A percentile compares a stretch with the other conserved stretches of the same genome.
Evolutionary conservation across 2,888 invertebrate species (phyloP).

Genomic region (Cyaniris semiargus): DNA sequence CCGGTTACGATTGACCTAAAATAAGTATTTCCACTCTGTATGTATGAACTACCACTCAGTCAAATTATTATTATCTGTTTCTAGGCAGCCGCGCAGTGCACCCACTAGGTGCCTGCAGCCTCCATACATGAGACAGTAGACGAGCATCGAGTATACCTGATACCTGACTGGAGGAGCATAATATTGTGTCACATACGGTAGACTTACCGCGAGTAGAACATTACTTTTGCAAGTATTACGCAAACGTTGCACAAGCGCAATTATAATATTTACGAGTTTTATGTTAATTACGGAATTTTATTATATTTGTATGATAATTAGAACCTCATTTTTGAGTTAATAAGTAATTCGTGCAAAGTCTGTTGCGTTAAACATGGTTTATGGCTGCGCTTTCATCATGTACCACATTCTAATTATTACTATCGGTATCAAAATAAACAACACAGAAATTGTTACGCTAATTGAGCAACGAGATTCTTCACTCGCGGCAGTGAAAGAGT

Average conservation of each 20-base stretch:
- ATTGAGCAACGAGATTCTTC: not conserved
- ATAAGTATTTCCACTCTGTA: no score
- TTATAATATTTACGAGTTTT: slow-evolving; percentile 14
- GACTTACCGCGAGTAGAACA: not conserved
- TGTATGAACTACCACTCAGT: no score
- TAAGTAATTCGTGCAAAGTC: not conserved
- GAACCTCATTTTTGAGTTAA: not conserved
- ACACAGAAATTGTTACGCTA: not conserved
- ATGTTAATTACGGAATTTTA: slow-evolving; percentile 3
- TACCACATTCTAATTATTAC: not conserved
- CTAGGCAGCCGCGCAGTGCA: no score
- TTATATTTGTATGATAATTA: slow-evolving; percentile 18
- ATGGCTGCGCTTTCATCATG: not conserved
- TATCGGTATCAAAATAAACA: not conserved
- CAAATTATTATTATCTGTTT: no score
- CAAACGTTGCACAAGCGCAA: slow-evolving; percentile 7
- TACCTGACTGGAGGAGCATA: not conserved
- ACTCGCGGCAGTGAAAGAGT: not conserved
- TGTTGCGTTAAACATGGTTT: not conserved
- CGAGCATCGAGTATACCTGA: no score
- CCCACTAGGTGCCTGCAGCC: no score
- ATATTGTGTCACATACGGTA: not conserved
- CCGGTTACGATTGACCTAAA: no score
- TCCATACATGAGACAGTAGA: no score
- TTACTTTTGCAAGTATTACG: not conserved